phyloP scores from a whole-genome alignment of 2,888 invertebrate genomes.

The Odontocerum albicorne region DNA sequence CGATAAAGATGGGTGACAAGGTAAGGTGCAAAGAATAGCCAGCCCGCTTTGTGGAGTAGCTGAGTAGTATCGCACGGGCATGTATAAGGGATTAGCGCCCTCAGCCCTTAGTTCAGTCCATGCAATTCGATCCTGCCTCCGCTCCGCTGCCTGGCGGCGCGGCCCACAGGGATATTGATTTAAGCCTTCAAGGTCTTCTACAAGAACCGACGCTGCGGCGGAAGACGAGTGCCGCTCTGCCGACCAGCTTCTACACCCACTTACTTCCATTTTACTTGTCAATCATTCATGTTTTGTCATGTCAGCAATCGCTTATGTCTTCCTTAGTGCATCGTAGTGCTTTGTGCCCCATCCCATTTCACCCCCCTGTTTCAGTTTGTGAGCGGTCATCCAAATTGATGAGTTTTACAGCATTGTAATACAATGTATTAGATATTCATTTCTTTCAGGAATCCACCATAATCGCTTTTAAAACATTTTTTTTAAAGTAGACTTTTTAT shows the following conservation, averaged over 20 bases:
- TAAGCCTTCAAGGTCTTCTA: constrained; percentile 24
- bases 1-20: constrained; percentile 33
- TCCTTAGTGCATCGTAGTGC: too few relatives aligned
- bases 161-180: constrained; percentile 20
- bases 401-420: too few relatives aligned
- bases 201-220: constrained; percentile 1
- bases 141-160: not conserved
- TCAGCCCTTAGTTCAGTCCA: too few relatives aligned
- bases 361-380: too few relatives aligned
- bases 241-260: not conserved
- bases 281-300: not conserved
- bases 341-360: too few relatives aligned
- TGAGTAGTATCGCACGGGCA: constrained; percentile 2
- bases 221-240: not conserved
- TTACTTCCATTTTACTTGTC: not conserved
- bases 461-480: too few relatives aligned
- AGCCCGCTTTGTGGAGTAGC: constrained; percentile 13
- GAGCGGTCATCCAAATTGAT: too few relatives aligned
- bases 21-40: constrained; percentile 23
- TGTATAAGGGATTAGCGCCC: not conserved
- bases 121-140: not conserved
- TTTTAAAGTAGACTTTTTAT: too few relatives aligned
- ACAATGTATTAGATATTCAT: too few relatives aligned
- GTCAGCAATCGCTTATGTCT: too few relatives aligned
- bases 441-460: too few relatives aligned